A percentile compares a stretch with the other conserved stretches of the same genome.
Evolutionary conservation across 1,140 invertebrate genomes (phyloP).

Genomic region (Lepidostoma basale): DNA sequence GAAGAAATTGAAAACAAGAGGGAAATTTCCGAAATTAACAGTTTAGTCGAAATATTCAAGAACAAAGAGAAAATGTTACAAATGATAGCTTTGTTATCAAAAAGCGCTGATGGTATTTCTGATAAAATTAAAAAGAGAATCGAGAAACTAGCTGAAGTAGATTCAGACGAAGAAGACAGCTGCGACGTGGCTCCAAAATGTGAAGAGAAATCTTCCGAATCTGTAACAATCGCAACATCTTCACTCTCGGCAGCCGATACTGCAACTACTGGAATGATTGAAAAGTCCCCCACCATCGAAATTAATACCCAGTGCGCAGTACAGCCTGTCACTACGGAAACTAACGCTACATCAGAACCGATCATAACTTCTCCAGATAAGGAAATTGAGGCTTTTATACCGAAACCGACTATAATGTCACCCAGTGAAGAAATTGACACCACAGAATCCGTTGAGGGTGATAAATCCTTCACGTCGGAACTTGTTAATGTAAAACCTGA

Average conservation of each 20-base stretch:
- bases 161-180: slow-evolving; percentile 51
- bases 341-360: too few species aligned
- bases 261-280: background rate
- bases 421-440: too few species aligned
- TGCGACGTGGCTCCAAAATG: background rate
- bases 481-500: too few species aligned
- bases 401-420: too few species aligned
- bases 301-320: too few species aligned
- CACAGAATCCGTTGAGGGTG: too few species aligned
- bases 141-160: slow-evolving; percentile 54
- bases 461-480: too few species aligned
- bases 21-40: slow-evolving; percentile 31
- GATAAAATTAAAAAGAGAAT: slow-evolving; percentile 56
- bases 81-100: slow-evolving; percentile 48
- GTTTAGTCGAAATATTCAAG: slow-evolving; percentile 53
- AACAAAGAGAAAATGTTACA: slow-evolving; percentile 56
- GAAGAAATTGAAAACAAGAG: background rate
- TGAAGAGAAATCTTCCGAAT: background rate
- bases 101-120: slow-evolving; percentile 48
- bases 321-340: too few species aligned
- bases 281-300: too few species aligned
- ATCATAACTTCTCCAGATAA: too few species aligned
- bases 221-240: background rate
- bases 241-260: background rate
- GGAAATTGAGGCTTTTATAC: too few species aligned